A percentile compares a stretch with the other conserved stretches of the same genome.
Evolutionary conservation across 2,888 invertebrate species (phyloP).

Genomic region (Cremastobaeus sp.): DNA sequence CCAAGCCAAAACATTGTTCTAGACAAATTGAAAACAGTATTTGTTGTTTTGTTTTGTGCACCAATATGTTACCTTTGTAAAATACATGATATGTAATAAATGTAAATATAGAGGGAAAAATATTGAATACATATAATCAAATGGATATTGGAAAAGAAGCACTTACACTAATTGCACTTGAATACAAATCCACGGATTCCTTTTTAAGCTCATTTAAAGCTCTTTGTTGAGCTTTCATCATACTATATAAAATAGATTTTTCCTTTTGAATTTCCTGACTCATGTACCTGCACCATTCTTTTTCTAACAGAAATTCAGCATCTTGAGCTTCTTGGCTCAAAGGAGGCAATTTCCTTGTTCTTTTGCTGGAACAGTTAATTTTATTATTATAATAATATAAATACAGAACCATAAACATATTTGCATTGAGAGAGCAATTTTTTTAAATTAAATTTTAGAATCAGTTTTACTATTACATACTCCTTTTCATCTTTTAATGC

Average conservation of each 20-base stretch:
- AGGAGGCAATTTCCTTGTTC: slow-evolving; percentile 79
- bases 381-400: no score
- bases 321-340: slow-evolving; percentile 82
- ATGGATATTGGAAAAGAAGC: not conserved
- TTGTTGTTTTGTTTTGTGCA: no score
- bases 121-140: no score
- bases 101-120: slow-evolving; percentile 5
- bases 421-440: no score
- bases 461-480: slow-evolving; percentile 78
- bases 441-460: not conserved
- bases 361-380: slow-evolving; percentile 79
- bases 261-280: slow-evolving; percentile 82
- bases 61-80: no score
- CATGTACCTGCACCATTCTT: slow-evolving; percentile 88
- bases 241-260: slow-evolving; percentile 84
- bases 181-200: slow-evolving; percentile 92
- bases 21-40: no score
- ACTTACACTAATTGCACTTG: slow-evolving; percentile 88
- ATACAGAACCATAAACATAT: no score
- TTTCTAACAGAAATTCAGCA: slow-evolving; percentile 83
- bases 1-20: no score
- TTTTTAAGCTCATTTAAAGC: slow-evolving; percentile 89
- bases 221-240: slow-evolving; percentile 84
- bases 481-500: slow-evolving; percentile 82
- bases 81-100: slow-evolving; percentile 1